Evolutionary conservation across 2,797 vertebrate genomes (phyloP).

Genomic region (Chaunax sp.): DNA sequence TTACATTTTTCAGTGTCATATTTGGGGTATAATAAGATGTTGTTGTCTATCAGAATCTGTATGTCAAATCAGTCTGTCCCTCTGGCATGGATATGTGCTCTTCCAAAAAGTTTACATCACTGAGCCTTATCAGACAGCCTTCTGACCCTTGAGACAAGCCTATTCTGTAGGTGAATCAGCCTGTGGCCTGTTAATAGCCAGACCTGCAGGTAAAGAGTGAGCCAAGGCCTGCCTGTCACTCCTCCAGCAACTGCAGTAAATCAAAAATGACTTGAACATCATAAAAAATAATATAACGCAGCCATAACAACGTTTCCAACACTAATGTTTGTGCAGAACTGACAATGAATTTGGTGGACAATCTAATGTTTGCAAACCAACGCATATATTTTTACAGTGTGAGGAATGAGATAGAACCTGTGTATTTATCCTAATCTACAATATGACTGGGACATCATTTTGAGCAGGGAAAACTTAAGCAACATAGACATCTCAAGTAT

Average conservation of each 20-base stretch:
- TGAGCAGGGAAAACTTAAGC: not conserved
- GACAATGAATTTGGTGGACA: not conserved
- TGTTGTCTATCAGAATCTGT: not conserved
- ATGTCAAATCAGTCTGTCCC: conserved; percentile 1
- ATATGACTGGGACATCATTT: conserved; percentile 5
- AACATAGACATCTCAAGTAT: too few relatives aligned
- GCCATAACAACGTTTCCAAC: not conserved
- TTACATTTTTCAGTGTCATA: not conserved
- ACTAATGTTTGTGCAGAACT: not conserved
- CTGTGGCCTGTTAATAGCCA: conserved; percentile 31
- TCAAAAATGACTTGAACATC: conserved; percentile 27
- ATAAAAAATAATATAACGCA: conserved; percentile 29
- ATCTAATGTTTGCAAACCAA: not conserved
- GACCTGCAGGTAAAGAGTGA: conserved; percentile 34
- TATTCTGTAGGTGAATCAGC: conserved; percentile 41
- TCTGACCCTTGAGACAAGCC: conserved; percentile 4
- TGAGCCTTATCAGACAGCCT: not conserved
- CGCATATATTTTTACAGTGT: not conserved
- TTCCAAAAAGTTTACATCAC: conserved; percentile 1
- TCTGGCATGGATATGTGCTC: not conserved
- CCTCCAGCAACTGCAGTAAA: conserved; percentile 24
- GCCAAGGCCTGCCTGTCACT: conserved; percentile 38
- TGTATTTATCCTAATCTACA: not conserved
- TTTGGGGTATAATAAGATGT: not conserved
- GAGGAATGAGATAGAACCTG: not conserved